phyloP scores from a whole-genome alignment of 2,113 vertebrate genomes.

The Chinchilla lanigera region DNA sequence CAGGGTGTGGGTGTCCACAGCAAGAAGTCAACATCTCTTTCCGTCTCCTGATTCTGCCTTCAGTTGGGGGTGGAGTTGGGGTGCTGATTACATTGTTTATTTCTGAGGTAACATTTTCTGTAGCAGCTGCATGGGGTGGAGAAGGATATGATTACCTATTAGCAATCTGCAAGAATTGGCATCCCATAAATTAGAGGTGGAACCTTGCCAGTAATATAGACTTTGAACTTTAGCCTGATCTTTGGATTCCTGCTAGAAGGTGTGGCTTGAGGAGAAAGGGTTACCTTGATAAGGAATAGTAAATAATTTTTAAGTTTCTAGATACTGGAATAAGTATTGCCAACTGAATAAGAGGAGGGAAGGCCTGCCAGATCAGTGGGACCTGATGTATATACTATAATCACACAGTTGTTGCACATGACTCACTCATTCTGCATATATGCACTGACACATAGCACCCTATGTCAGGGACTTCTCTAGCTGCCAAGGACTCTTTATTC shows the following conservation, averaged over 20 bases:
- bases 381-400: background rate
- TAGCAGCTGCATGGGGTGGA: slow-evolving; percentile 56
- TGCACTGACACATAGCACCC: background rate
- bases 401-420: background rate
- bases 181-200: slow-evolving; percentile 17
- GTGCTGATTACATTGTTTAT: slow-evolving; percentile 45
- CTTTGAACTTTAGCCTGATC: slow-evolving; percentile 72
- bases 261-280: slow-evolving; percentile 7
- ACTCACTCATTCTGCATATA: background rate
- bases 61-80: slow-evolving; percentile 37
- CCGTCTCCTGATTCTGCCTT: background rate
- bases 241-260: slow-evolving; percentile 47
- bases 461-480: background rate
- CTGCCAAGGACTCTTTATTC: background rate
- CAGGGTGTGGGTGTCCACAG: background rate
- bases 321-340: slow-evolving; percentile 40
- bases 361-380: background rate
- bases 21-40: slow-evolving; percentile 35
- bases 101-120: slow-evolving; percentile 63
- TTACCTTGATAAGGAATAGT: slow-evolving; percentile 61
- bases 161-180: slow-evolving; percentile 53
- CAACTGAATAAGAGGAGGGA: background rate
- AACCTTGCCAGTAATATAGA: slow-evolving; percentile 65
- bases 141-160: slow-evolving; percentile 59
- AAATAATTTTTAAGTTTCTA: slow-evolving; percentile 60